phyloP scores from a whole-genome alignment of 2,113 vertebrate species.

The Dicaeum eximium region DNA sequence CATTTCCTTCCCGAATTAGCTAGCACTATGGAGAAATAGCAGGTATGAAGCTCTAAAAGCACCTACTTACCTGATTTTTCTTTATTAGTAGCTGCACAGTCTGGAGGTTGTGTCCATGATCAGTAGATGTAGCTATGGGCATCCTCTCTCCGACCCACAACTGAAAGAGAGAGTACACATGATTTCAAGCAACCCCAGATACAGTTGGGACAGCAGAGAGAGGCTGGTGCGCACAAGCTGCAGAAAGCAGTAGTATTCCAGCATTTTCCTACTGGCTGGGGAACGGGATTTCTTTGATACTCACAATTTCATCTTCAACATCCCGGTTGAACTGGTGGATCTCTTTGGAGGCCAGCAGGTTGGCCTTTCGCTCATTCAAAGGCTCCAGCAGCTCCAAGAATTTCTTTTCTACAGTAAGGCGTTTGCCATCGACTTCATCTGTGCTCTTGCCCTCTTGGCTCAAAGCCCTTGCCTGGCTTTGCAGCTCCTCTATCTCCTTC shows the following conservation, averaged over 20 bases:
- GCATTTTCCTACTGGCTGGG: not conserved
- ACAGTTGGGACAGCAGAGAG: not conserved
- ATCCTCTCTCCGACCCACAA: constrained; percentile 90
- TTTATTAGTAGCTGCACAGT: constrained; percentile 96
- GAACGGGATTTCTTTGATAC: constrained; percentile 14
- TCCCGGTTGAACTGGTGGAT: constrained; percentile 96
- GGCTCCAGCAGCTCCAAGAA: constrained; percentile 89
- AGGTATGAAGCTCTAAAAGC: not conserved
- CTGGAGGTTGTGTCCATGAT: constrained; percentile 95
- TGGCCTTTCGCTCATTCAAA: constrained; percentile 80
- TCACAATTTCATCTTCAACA: constrained; percentile 94
- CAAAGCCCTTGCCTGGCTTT: constrained; percentile 87
- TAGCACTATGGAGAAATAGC: not conserved
- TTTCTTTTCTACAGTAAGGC: constrained; percentile 85
- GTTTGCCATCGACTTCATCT: constrained; percentile 89
- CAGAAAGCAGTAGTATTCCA: not conserved
- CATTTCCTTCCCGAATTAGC: not conserved
- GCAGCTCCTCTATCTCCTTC: constrained; percentile 92
- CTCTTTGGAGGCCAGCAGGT: constrained; percentile 90
- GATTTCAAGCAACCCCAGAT: not conserved
- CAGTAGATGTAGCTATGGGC: constrained; percentile 90
- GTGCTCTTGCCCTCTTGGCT: constrained; percentile 90
- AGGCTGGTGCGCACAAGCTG: not conserved
- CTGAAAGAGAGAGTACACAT: constrained; percentile 41
- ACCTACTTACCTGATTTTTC: constrained; percentile 88